Evolutionary conservation across 1,140 invertebrate genomes (phyloP), one percentile per base, ranked within the genome.

Genomic region (Andricus grossulariae): DNA sequence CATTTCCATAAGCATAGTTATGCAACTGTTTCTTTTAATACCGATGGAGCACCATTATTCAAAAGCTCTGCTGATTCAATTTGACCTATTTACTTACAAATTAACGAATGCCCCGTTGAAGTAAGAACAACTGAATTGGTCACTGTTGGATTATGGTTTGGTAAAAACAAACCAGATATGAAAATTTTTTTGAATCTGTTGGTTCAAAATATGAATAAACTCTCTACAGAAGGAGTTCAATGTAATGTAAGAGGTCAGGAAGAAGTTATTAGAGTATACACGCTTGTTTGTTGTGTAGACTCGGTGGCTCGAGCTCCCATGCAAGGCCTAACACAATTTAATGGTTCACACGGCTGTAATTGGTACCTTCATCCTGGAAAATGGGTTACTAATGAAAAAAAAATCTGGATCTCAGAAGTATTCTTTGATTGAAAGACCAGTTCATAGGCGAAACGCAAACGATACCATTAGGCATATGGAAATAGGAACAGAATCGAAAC

Each of bases 141-240:
- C 13, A 4, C 80, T 8, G 74, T 39, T 51, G 79, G 60, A n/a
- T n/a, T n/a, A n/a, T n/a, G n/a, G n/a, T n/a, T n/a, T n/a, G n/a
- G n/a, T n/a, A n/a, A n/a, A n/a, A n/a, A n/a, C n/a, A n/a, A n/a
- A n/a, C n/a, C n/a, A n/a, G n/a, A n/a, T n/a, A n/a, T n/a, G n/a
- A n/a, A 19, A 52, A 19, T 71, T 11, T 83, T 81, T 76, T 73
- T 83, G 21, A 50, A 72, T n/a, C 78, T 76, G 12, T 83, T 83
- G 71, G 71, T 82, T 13, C 21, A 82, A 6, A 39, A 66, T 13
- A 82, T 83, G 75, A 82, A 83, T 73, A 21, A 51, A 19, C 49
- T 79, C n/a, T 19, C 72, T 2, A 74, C 54, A 15, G 18, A 51
- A 15, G 82, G 82, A 12, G 13, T 81, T 15, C 51, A 21, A 19